Evolutionary conservation across 2,113 vertebrate species (phyloP).

Genomic region (Colaptes auratus): DNA sequence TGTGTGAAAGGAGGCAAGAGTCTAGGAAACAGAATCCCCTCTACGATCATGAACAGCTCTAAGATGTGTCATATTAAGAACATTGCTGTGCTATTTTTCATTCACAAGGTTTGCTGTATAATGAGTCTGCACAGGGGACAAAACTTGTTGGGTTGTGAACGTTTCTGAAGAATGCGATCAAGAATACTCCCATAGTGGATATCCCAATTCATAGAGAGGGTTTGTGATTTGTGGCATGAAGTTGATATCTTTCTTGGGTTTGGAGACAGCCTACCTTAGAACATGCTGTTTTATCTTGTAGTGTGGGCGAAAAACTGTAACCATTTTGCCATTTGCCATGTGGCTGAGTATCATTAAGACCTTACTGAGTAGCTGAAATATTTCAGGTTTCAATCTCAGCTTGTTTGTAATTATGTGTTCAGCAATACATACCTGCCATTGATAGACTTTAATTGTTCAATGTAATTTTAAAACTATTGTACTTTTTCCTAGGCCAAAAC

Average conservation of each 20-base stretch:
- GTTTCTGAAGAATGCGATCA: accelerated
- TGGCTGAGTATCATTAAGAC: background rate
- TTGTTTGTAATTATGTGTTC: background rate
- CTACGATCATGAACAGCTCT: background rate
- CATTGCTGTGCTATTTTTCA: background rate
- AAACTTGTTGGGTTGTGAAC: background rate
- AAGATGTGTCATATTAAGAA: background rate
- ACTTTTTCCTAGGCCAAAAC: constrained; percentile 86
- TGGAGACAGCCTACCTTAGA: background rate
- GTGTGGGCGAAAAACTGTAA: background rate
- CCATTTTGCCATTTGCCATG: background rate
- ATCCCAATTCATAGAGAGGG: background rate
- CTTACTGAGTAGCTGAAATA: background rate
- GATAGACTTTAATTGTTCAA: background rate
- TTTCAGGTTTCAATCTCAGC: background rate
- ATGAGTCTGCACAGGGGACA: background rate
- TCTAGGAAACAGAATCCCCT: background rate
- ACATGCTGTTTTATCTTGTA: background rate
- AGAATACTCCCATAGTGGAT: background rate
- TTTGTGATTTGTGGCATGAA: background rate
- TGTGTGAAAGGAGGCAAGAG: background rate
- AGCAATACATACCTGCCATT: background rate
- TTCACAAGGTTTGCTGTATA: background rate
- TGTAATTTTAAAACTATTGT: constrained; percentile 33
- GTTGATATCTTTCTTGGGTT: background rate